These are phyloP conservation scores for Branchinecta lynchi DNA, from an alignment of 1,140 invertebrate genomes.

Conservation along the genomic window DNA sequence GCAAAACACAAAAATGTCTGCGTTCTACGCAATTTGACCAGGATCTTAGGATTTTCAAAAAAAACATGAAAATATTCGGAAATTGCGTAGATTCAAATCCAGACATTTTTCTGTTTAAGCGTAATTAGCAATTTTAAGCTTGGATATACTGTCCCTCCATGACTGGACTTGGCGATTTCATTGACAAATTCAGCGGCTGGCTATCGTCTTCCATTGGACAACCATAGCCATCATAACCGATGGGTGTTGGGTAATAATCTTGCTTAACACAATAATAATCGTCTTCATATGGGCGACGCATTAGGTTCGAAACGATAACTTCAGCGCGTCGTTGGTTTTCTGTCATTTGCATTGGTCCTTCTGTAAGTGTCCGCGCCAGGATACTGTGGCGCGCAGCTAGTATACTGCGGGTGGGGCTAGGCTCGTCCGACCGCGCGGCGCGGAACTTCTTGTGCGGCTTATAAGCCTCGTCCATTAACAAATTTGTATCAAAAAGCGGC, in stretches of 20 bases:
- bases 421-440: slow-evolving; percentile 21
- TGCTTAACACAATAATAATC: slow-evolving; percentile 20
- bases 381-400: slow-evolving; percentile 71
- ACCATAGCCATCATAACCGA: slow-evolving; percentile 35
- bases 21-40: no score
- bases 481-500: slow-evolving; percentile 69
- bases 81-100: no score
- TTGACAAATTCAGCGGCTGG: slow-evolving; percentile 64
- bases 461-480: slow-evolving; percentile 83
- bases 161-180: slow-evolving; percentile 60
- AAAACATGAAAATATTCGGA: no score
- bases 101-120: no score
- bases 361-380: slow-evolving; percentile 68
- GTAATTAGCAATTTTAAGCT: not conserved
- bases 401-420: slow-evolving; percentile 28
- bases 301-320: slow-evolving; percentile 75
- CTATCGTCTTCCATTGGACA: slow-evolving; percentile 30
- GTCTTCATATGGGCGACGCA: slow-evolving; percentile 38
- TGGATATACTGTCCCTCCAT: not conserved
- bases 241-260: slow-evolving; percentile 25
- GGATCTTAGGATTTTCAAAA: no score
- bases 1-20: no score
- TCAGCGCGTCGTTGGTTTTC: slow-evolving; percentile 69
- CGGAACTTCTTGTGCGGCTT: slow-evolving; percentile 89
- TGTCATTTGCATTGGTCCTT: slow-evolving; percentile 67